These are phyloP conservation scores for Pammene fasciana DNA, from an alignment of 2,888 invertebrate genomes.

Conservation along the genomic window DNA sequence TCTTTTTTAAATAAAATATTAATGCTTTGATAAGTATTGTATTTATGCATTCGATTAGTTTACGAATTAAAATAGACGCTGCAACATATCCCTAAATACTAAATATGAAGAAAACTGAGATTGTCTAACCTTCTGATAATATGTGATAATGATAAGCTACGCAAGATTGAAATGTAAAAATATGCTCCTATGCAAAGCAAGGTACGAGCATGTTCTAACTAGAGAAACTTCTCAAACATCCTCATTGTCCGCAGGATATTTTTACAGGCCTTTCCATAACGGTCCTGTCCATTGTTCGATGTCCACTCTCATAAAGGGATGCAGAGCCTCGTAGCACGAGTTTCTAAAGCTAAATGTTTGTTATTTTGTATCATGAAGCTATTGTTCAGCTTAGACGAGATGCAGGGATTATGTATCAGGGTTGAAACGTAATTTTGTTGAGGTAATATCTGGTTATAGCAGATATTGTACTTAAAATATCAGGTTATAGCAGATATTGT, in stretches of 20 bases:
- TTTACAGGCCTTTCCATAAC: slow-evolving; percentile 65
- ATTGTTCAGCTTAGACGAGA: slow-evolving; percentile 27
- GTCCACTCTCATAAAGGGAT: slow-evolving; percentile 57
- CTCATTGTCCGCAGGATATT: slow-evolving; percentile 61
- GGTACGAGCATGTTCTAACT: not conserved
- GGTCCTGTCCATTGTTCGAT: slow-evolving; percentile 67
- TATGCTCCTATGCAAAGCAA: not conserved
- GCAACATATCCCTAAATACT: no score
- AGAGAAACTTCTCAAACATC: slow-evolving; percentile 28
- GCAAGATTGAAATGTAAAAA: no score
- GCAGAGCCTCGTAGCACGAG: slow-evolving; percentile 45
- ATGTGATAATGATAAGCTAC: no score
- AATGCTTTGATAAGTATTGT: no score
- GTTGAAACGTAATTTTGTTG: not conserved
- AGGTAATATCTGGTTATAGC: not conserved
- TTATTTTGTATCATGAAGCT: slow-evolving; percentile 32
- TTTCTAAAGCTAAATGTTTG: slow-evolving; percentile 44
- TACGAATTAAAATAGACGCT: no score
- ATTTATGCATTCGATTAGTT: no score
- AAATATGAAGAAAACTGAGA: no score
- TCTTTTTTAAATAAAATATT: no score
- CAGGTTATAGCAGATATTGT: not conserved
- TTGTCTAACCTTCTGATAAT: no score
- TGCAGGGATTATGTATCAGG: slow-evolving; percentile 11
- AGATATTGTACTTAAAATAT: not conserved